phyloP scores from a whole-genome alignment of 1,140 invertebrate genomes.

The Limonius californicus region DNA sequence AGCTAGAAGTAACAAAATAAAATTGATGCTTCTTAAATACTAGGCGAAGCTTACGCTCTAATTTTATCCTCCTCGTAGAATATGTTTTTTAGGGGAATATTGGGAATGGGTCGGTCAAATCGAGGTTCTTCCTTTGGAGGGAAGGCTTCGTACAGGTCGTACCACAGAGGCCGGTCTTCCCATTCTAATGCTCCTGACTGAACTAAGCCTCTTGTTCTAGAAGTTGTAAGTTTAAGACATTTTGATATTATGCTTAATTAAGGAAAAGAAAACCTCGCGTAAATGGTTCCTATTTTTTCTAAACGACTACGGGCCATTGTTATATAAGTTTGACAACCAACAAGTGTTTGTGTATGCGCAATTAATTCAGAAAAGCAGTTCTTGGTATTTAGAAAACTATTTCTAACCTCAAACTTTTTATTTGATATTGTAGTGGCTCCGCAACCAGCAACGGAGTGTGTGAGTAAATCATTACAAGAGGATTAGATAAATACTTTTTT shows the following conservation, averaged over 20 bases:
- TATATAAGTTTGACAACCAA: neutral
- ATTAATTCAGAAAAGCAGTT: neutral
- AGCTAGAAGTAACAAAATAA: slow-evolving; percentile 48
- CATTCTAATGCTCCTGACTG: slow-evolving; percentile 68
- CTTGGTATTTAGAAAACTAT: too few relatives aligned
- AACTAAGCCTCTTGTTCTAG: slow-evolving; percentile 71
- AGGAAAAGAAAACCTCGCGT: slow-evolving; percentile 53
- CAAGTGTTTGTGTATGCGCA: neutral
- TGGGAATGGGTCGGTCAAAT: slow-evolving; percentile 60
- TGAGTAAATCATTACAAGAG: too few relatives aligned
- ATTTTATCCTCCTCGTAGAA: slow-evolving; percentile 83
- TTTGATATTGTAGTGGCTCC: too few relatives aligned
- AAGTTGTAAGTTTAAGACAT: too few relatives aligned
- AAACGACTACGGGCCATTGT: slow-evolving; percentile 64
- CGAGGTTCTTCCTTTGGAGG: slow-evolving; percentile 77
- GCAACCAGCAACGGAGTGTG: too few relatives aligned
- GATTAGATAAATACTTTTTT: too few relatives aligned
- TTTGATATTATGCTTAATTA: slow-evolving; percentile 28
- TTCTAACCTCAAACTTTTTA: too few relatives aligned
- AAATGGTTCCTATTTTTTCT: slow-evolving; percentile 71
- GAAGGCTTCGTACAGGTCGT: slow-evolving; percentile 80
- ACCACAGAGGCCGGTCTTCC: slow-evolving; percentile 85
- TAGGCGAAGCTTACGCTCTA: slow-evolving; percentile 68
- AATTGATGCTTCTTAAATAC: neutral
- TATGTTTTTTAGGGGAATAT: slow-evolving; percentile 61